Conservation (phyloP, 2,797 vertebrate genomes). For the Phrynocephalus forsythii region DNA sequence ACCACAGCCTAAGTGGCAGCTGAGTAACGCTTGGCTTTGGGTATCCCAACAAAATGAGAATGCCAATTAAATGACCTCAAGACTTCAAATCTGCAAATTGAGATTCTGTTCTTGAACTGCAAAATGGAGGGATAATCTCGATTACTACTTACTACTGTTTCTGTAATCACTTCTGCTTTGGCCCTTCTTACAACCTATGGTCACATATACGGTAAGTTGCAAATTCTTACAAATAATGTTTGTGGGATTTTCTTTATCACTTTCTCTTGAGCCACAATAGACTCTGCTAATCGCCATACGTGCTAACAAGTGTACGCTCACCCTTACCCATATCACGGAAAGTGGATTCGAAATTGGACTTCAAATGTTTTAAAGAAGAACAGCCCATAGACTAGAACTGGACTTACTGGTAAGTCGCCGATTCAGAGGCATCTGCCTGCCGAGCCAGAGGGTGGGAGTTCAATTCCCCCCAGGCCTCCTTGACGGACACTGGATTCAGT, state of each 20-base stretch:
- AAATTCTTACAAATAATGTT: neutral
- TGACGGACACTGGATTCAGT: too few species aligned
- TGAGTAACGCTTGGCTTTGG: neutral
- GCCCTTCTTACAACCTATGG: neutral
- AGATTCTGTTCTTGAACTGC: constrained; percentile 10
- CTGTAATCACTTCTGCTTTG: neutral
- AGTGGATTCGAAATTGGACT: neutral
- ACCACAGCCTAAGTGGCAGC: neutral
- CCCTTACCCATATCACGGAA: neutral
- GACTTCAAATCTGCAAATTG: constrained; percentile 12
- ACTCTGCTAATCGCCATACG: too few species aligned
- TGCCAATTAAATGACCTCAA: constrained; percentile 6
- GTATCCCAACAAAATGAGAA: neutral
- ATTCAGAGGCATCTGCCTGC: neutral
- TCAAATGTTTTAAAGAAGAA: neutral
- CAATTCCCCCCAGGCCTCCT: too few species aligned
- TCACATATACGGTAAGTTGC: neutral
- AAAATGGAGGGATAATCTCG: neutral
- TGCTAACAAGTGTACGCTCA: neutral
- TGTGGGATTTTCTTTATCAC: neutral
- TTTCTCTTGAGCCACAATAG: neutral
- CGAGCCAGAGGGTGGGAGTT: too few species aligned
- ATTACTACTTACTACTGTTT: neutral
- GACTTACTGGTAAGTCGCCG: neutral
- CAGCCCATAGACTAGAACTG: neutral